Percentiles rank a stretch among this genome's conserved stretches.
Evolutionary conservation across 2,888 invertebrate genomes (phyloP).

Genomic region (Syrista parreyssii): DNA sequence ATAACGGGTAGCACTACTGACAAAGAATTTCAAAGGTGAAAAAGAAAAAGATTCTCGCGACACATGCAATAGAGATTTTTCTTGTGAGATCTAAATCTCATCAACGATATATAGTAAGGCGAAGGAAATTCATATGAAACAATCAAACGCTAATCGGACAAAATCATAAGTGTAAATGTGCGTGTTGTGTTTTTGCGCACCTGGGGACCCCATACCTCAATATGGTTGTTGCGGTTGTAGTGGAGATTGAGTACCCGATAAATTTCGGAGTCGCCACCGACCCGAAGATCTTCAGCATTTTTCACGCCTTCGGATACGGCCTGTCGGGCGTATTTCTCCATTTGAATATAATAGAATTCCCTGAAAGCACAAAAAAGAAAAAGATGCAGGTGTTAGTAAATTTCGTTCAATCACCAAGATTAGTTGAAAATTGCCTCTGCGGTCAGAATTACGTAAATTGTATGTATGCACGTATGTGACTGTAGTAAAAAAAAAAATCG

Average conservation of each 20-base stretch:
- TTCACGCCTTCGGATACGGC: slow-evolving; percentile 97
- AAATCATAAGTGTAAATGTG: slow-evolving; percentile 47
- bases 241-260: slow-evolving; percentile 98
- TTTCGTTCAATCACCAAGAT: not conserved
- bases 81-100: not conserved
- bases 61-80: not conserved
- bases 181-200: slow-evolving; percentile 69
- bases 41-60: not conserved
- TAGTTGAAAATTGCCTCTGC: not conserved
- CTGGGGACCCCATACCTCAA: slow-evolving; percentile 85
- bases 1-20: not conserved
- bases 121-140: not conserved
- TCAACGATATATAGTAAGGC: too few species aligned
- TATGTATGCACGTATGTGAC: not conserved
- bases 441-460: not conserved
- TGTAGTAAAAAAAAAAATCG: slow-evolving; percentile 7
- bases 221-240: slow-evolving; percentile 97
- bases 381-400: slow-evolving; percentile 6
- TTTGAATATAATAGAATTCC: slow-evolving; percentile 99
- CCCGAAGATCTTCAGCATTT: slow-evolving; percentile 91
- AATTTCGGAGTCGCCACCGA: slow-evolving; percentile 95
- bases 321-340: slow-evolving; percentile 99
- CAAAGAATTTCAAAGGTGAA: not conserved
- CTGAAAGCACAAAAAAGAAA: slow-evolving; percentile 72
- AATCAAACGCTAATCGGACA: not conserved